Percentiles rank a stretch among this genome's conserved stretches.
phyloP scores from a whole-genome alignment of 2,888 invertebrate species.

The Acleris literana region DNA sequence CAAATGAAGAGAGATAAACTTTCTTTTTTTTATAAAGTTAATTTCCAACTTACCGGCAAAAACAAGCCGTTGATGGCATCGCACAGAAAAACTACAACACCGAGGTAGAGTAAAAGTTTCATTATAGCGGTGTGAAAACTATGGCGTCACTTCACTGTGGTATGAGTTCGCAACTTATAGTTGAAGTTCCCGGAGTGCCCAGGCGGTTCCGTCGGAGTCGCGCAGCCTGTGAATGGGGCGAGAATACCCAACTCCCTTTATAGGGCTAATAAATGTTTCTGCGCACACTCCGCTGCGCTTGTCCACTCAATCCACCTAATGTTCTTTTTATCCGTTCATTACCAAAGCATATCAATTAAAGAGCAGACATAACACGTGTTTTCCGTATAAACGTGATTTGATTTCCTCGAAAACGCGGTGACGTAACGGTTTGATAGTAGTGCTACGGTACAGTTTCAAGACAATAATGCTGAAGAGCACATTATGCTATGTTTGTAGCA shows the following conservation, averaged over 20 bases:
- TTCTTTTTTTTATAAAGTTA: neutral
- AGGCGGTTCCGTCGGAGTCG: constrained; percentile 57
- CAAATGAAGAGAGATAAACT: no score
- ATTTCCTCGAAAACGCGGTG: constrained; percentile 10
- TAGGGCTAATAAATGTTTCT: constrained; percentile 65
- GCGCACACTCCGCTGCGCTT: constrained; percentile 75
- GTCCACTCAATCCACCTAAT: constrained; percentile 44
- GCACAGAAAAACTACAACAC: constrained; percentile 60
- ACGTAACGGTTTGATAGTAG: constrained; percentile 36
- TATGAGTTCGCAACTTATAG: constrained; percentile 52
- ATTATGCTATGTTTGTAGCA: constrained; percentile 54
- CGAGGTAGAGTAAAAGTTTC: constrained; percentile 62
- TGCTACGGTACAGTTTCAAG: constrained; percentile 45
- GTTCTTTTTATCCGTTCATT: constrained; percentile 42
- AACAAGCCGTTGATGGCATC: constrained; percentile 63
- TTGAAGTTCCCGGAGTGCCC: constrained; percentile 47
- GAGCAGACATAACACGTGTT: constrained; percentile 18
- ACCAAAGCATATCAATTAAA: constrained; percentile 15
- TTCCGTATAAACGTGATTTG: constrained; percentile 7
- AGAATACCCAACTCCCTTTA: constrained; percentile 66
- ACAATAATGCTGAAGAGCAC: constrained; percentile 51
- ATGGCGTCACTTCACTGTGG: constrained; percentile 56
- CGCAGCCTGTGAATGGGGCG: constrained; percentile 73
- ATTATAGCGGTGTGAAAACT: constrained; percentile 52
- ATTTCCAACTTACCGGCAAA: constrained; percentile 63